Evolutionary conservation across 2,797 vertebrate species (phyloP).

Genomic region (Intellagama lesueurii): DNA sequence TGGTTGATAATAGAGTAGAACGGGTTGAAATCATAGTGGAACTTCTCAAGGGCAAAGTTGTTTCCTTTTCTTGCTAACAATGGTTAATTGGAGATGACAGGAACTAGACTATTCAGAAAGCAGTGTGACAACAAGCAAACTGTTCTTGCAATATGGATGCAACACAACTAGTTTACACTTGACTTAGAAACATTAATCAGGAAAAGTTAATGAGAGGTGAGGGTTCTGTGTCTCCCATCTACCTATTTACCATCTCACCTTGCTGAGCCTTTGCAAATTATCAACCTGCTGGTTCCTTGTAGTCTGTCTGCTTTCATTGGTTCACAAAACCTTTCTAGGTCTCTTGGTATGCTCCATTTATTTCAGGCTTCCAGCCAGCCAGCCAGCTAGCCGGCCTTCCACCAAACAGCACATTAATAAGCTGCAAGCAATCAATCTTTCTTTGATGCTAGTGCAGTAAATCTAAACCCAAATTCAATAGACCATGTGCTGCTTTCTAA

Average conservation of each 20-base stretch:
- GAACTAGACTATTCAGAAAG: neutral
- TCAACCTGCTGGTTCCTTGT: neutral
- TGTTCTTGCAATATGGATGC: neutral
- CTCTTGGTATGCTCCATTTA: constrained; percentile 19
- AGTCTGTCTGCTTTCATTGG: neutral
- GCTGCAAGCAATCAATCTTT: constrained; percentile 18
- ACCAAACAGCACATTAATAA: constrained; percentile 4
- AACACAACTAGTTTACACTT: neutral
- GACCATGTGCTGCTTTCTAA: neutral
- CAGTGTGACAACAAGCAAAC: neutral
- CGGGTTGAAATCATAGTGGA: neutral
- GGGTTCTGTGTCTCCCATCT: neutral
- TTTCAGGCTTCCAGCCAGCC: constrained; percentile 15
- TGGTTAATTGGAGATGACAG: neutral
- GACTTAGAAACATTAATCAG: neutral
- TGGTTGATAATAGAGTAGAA: neutral
- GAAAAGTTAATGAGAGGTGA: neutral
- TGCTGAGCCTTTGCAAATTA: neutral
- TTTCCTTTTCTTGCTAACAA: neutral
- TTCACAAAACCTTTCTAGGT: constrained; percentile 12
- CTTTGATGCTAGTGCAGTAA: constrained; percentile 11
- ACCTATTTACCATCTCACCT: neutral
- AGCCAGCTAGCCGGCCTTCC: neutral
- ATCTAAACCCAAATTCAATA: constrained; percentile 10
- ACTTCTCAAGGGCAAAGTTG: neutral